Percentiles rank a stretch among this genome's conserved stretches.
Evolutionary conservation across 2,113 vertebrate species (phyloP).

Genomic region (Furnarius figulus): DNA sequence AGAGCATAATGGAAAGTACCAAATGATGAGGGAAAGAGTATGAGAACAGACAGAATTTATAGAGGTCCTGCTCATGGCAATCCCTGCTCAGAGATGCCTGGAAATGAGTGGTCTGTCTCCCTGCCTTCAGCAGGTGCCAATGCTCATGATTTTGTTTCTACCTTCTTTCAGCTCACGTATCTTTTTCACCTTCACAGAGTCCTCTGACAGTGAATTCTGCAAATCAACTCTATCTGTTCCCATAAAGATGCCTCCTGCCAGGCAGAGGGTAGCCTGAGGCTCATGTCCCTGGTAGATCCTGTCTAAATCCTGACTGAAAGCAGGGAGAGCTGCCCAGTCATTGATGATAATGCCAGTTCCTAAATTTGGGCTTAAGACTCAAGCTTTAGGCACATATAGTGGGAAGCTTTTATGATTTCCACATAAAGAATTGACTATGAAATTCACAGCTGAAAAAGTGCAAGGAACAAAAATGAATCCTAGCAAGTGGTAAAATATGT

Average conservation of each 20-base stretch:
- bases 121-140: neutral
- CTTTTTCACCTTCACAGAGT: neutral
- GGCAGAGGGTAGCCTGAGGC: neutral
- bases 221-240: neutral
- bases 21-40: neutral
- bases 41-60: neutral
- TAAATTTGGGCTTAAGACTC: neutral
- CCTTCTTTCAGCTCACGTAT: neutral
- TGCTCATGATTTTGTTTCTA: neutral
- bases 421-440: neutral
- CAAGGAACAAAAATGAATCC: neutral
- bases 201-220: neutral
- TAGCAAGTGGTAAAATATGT: accelerated
- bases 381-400: accelerated
- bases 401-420: neutral
- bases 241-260: neutral
- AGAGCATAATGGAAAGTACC: neutral
- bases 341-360: neutral
- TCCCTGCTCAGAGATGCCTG: neutral
- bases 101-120: neutral
- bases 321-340: neutral
- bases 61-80: neutral
- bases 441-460: neutral
- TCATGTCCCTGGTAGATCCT: neutral
- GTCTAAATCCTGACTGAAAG: neutral